Base-by-base conservation (phyloP, 2,888 invertebrate genomes). In the Spisula solida region DNA sequence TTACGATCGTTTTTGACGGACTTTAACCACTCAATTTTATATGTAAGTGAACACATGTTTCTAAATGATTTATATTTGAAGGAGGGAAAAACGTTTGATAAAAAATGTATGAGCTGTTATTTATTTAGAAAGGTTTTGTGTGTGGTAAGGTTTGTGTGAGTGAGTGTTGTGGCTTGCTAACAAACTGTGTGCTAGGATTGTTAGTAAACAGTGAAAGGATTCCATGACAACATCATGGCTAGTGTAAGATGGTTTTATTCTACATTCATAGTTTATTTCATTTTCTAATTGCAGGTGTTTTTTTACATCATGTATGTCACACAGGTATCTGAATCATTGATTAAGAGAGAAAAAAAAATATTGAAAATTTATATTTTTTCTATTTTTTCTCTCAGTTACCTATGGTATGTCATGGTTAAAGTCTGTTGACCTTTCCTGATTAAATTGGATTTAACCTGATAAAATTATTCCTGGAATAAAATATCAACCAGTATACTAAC, bases 51-150 rank as follows among this genome's bases (percentile, higher is more conserved):
- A 75, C 75, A 31, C 34, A 75, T 75, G 34, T 75, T 75, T 75
- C 41, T 16, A 34, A 34, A 75, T 75, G 75, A 75, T 75, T 75
- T 75, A 75, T 75, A 75, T 75, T 34, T 18, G 31, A 75, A 75
- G 75, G 75, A 75, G 75, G 1, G 31, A 75, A 75, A 75, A 75
- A 75, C 31, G 20, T 14, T 75, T 75, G 75, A 75, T 31, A 75
- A 75, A 75, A 75, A 75, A 31, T 75, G 31, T 14, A 31, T 75
- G 75, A 34, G 75, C 4, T 41, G 41, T 41, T 41, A 41, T 41
- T 41, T 41, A 75, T 34, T n/a, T 60, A 66, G 75, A 34, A 34
- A 75, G 18, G 34, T 75, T 75, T 34, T 31, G 31, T 75, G 34
- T 75, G 75, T 75, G 2, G 75, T 31, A 34, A 31, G 75, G n/a